A percentile compares a stretch with the other conserved stretches of the same genome.
Evolutionary conservation across 2,797 vertebrate species (phyloP).

Genomic region (Gambelia wislizenii): DNA sequence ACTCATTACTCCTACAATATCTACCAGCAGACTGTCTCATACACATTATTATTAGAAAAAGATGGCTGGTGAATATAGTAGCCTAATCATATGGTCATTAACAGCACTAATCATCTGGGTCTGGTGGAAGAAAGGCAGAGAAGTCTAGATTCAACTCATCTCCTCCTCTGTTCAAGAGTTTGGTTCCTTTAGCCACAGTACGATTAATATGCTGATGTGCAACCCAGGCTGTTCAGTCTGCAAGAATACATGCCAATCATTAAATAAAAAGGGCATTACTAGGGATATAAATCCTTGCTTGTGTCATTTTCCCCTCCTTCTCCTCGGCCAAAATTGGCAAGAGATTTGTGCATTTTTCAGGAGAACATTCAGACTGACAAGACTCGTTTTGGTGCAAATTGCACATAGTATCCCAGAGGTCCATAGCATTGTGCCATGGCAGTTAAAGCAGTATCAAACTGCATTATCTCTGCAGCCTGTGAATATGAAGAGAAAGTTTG

Average conservation of each 20-base stretch:
- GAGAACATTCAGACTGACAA: no score
- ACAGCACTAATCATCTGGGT: not conserved
- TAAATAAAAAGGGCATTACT: not conserved
- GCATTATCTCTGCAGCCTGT: no score
- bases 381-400: no score
- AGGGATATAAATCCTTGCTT: not conserved
- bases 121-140: not conserved
- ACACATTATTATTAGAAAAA: not conserved
- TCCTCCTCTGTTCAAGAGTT: not conserved
- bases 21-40: not conserved
- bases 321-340: no score
- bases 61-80: not conserved
- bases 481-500: no score
- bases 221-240: not conserved
- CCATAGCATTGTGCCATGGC: no score
- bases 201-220: not conserved
- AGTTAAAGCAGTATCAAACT: no score
- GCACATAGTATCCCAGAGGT: no score
- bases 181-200: not conserved
- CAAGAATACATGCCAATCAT: not conserved
- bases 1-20: no score
- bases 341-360: no score
- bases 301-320: no score
- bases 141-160: constrained; percentile 1
- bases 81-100: not conserved